Conservation (phyloP, 2,113 vertebrate genomes). For the Gracilinanus agilis region DNA sequence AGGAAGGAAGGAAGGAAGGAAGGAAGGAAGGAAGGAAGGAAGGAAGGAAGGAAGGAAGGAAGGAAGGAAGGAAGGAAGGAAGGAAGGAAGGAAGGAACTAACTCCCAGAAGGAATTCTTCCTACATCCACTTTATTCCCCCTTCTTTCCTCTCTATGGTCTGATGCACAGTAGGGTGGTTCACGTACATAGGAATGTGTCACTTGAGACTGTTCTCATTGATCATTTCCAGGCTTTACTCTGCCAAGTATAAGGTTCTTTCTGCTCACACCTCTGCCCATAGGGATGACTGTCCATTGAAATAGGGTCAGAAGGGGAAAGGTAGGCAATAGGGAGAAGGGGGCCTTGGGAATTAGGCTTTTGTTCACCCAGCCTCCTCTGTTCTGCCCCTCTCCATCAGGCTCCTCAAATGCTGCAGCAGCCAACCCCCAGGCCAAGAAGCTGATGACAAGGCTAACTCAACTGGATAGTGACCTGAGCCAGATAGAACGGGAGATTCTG, state of each 20-base stretch:
- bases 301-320: background rate
- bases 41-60: too few species aligned
- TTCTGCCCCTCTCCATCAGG: background rate
- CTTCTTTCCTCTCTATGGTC: background rate
- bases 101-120: background rate
- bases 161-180: background rate
- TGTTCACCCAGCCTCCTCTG: background rate
- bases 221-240: background rate
- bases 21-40: too few species aligned
- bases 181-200: background rate
- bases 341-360: background rate
- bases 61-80: too few species aligned
- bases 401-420: background rate
- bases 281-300: background rate
- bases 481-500: slow-evolving; percentile 64
- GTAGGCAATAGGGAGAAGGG: background rate
- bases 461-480: slow-evolving; percentile 59
- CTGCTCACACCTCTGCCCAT: background rate
- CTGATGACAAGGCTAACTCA: slow-evolving; percentile 69
- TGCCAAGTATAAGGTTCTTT: background rate
- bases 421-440: slow-evolving; percentile 60
- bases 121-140: background rate
- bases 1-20: too few species aligned
- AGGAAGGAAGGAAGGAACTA: too few species aligned
- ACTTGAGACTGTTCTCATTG: background rate